A percentile compares a stretch with the other conserved stretches of the same genome.
These are phyloP conservation scores for Cataglyphis rosenhaueri DNA, from an alignment of 2,888 invertebrate genomes.

Conservation along the genomic window DNA sequence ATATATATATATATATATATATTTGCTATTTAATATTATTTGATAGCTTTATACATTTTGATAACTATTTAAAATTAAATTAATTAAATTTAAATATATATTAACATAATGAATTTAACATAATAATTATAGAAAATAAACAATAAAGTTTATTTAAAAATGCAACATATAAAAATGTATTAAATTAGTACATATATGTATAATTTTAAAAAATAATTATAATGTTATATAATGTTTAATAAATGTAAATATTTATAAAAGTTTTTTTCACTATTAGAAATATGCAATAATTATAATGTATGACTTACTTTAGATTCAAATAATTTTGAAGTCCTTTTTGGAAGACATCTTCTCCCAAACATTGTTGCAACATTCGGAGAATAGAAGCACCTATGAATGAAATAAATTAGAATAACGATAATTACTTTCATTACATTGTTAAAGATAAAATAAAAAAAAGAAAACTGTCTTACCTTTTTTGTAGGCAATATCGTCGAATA, in stretches of 20 bases:
- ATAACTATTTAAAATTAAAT: not conserved
- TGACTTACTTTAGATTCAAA: conserved; percentile 69
- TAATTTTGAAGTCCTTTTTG: conserved; percentile 82
- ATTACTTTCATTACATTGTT: not conserved
- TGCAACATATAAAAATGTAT: not conserved
- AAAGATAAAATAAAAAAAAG: not conserved
- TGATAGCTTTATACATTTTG: not conserved
- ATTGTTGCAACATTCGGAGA: conserved; percentile 87
- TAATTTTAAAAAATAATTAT: not conserved
- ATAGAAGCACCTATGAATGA: conserved; percentile 85
- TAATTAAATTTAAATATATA: not conserved
- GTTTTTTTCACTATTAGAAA: not conserved
- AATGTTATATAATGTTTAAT: not conserved
- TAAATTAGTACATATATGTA: not conserved
- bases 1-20: not conserved
- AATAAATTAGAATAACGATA: not conserved
- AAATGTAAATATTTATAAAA: not conserved
- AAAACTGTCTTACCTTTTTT: conserved; percentile 86
- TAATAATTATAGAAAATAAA: not conserved
- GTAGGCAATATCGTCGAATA: conserved; percentile 88
- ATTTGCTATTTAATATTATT: not conserved
- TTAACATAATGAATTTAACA: not conserved
- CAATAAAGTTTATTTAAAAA: not conserved
- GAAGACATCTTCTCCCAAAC: conserved; percentile 85
- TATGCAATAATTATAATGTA: conserved; percentile 17